Base-by-base conservation (phyloP, 2,888 invertebrate species). In the Parnassius smintheus region DNA sequence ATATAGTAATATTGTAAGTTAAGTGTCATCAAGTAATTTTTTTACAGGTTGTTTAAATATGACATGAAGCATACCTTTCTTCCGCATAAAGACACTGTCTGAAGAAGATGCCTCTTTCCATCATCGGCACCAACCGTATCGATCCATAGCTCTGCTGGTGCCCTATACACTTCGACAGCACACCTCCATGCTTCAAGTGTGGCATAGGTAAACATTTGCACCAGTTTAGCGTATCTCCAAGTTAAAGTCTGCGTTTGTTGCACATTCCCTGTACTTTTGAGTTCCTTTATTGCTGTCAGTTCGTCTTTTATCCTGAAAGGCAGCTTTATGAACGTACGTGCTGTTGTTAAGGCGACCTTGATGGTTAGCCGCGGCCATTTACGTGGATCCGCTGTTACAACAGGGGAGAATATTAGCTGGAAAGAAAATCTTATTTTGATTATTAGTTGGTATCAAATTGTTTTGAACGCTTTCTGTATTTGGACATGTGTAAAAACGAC, bases 81-180 rank as follows among this genome's bases (percentile, higher is more conserved):
- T 2, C 95, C 95, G 75, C 95, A 95, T 35, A 95, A 86, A 0
- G 94, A 94, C 12, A 94, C 93, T 0, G 94, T 94, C 75, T 95
- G 94, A 62, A 94, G 73, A 51, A 92, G 80, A 75, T 93, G 92
- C 25, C 92, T 87, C 54, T 88, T 87, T 1, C 93, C 93, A 52
- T 92, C 92, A 65, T 93, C 89, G 22, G 92, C 90, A 25, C 93
- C 82, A 0, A 95, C 87, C 1, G 95, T 85, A 73, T 95, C 95
- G 0, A 81, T 78, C 91, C 91, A 91, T n/a, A 91, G 72, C 52
- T 83, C 82, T 1, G 82, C 81, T 0, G 91, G 91, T 0, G 90
- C 90, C 54, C 81, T 77, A 60, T 91, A 91, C 2, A 80, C 74
- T 52, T 89, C 86, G 1, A 82, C 65, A 4, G 81, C 56, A 0